Evolutionary conservation across 2,888 invertebrate species (phyloP).

Genomic region (Scrobipalpa atriplicella): DNA sequence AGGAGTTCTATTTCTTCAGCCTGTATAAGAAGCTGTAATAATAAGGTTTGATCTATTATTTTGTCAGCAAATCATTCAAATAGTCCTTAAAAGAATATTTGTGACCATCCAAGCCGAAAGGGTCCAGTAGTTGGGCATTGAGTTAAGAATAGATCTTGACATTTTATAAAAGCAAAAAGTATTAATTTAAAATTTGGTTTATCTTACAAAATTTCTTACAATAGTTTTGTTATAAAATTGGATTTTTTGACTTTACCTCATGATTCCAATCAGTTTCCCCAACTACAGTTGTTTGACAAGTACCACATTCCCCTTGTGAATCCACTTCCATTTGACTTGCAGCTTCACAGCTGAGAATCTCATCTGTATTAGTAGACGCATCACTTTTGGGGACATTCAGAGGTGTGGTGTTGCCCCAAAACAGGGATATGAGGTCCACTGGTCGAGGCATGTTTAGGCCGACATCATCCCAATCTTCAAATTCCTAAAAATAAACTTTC

Average conservation of each 20-base stretch:
- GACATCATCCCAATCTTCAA: constrained; percentile 96
- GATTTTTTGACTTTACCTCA: no score
- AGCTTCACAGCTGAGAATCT: constrained; percentile 40
- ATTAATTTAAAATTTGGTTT: no score
- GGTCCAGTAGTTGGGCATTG: no score
- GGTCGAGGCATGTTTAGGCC: constrained; percentile 93
- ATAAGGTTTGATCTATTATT: no score
- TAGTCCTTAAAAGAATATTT: no score
- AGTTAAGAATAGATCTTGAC: no score
- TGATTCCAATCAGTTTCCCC: constrained; percentile 72
- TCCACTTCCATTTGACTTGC: constrained; percentile 77
- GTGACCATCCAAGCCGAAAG: no score
- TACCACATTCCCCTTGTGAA: constrained; percentile 69
- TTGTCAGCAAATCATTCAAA: no score
- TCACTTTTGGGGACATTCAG: constrained; percentile 67
- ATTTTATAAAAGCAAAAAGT: no score
- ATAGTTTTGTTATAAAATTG: no score
- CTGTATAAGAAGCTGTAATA: constrained; percentile 71
- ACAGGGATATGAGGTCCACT: constrained; percentile 86
- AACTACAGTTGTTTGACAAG: constrained; percentile 68
- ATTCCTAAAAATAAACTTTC: constrained; percentile 80
- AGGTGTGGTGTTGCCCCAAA: constrained; percentile 79
- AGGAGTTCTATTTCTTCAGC: constrained; percentile 81
- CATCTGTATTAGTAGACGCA: constrained; percentile 44
- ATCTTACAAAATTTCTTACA: no score